These are phyloP conservation scores for Notothenia coriiceps DNA, from an alignment of 2,113 vertebrate species.

Conservation along the genomic window DNA sequence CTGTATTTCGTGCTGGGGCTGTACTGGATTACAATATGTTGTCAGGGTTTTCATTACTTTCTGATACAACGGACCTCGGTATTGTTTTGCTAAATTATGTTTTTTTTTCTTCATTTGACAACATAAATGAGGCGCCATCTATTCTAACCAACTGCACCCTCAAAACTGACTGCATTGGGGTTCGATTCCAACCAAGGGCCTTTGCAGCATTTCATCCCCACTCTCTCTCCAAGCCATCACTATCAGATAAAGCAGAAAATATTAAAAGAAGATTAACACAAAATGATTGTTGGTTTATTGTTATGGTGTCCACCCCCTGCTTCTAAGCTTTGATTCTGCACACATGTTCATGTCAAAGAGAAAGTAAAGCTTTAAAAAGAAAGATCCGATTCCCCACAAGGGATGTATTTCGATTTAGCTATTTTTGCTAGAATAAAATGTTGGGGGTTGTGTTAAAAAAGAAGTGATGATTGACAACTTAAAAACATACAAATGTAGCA, in stretches of 20 bases:
- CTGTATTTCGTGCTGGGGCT: constrained; percentile 10
- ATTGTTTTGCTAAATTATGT: background rate
- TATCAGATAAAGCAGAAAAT: background rate
- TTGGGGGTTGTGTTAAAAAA: background rate
- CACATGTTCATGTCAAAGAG: background rate
- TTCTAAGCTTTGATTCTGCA: constrained; percentile 10
- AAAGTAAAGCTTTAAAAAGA: background rate
- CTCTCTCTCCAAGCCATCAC: background rate
- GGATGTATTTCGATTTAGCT: background rate
- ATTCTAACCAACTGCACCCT: constrained; percentile 1
- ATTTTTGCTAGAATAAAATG: background rate
- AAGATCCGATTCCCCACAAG: background rate
- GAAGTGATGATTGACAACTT: background rate
- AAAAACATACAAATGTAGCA: background rate
- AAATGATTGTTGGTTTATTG: background rate
- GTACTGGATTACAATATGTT: constrained; percentile 18
- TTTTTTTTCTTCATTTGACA: constrained; percentile 1
- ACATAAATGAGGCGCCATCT: constrained; percentile 4
- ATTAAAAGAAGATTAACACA: background rate
- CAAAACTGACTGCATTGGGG: background rate
- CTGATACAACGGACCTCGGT: constrained; percentile 14
- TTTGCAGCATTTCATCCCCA: too few species aligned
- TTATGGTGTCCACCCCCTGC: background rate
- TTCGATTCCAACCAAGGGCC: too few species aligned
- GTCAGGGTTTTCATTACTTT: constrained; percentile 33